These are phyloP conservation scores for Heliopora coerulea DNA, from an alignment of 92 coral and sea anemone species.

Conservation along the genomic window DNA sequence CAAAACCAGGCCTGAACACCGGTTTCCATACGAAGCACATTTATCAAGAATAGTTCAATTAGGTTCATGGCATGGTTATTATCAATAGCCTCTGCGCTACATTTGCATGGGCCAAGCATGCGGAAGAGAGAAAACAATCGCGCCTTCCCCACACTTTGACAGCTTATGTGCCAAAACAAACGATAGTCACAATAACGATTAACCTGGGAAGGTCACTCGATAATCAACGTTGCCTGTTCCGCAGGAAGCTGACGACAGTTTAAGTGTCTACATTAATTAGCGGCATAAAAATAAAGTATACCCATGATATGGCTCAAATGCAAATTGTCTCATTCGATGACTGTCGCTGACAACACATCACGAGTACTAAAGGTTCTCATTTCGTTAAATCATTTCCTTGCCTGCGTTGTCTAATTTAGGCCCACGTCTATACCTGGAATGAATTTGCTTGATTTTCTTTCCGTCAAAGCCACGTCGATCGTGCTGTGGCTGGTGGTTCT, in stretches of 20 bases:
- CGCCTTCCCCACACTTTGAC: not conserved
- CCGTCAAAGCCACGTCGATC: not conserved
- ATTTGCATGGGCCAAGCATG: not conserved
- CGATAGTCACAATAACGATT: constrained; percentile 19
- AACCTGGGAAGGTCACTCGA: constrained; percentile 32
- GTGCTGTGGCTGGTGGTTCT: not conserved
- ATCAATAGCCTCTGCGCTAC: no score
- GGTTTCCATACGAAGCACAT: no score
- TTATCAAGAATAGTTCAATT: no score
- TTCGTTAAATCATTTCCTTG: no score
- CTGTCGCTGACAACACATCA: no score
- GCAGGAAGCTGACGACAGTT: constrained; percentile 37
- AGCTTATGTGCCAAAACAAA: constrained; percentile 9
- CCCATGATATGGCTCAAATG: not conserved
- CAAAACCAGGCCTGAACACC: no score
- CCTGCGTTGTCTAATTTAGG: no score
- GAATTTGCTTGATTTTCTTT: not conserved
- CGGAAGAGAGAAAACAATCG: not conserved
- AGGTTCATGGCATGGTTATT: no score
- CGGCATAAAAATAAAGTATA: not conserved
- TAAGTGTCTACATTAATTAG: constrained; percentile 18
- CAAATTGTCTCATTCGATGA: not conserved
- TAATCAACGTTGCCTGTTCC: constrained; percentile 28
- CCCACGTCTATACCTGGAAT: no score
- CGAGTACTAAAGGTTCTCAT: not conserved